Base-by-base conservation (phyloP, 1,140 invertebrate genomes). In the Drosophila triauraria region DNA sequence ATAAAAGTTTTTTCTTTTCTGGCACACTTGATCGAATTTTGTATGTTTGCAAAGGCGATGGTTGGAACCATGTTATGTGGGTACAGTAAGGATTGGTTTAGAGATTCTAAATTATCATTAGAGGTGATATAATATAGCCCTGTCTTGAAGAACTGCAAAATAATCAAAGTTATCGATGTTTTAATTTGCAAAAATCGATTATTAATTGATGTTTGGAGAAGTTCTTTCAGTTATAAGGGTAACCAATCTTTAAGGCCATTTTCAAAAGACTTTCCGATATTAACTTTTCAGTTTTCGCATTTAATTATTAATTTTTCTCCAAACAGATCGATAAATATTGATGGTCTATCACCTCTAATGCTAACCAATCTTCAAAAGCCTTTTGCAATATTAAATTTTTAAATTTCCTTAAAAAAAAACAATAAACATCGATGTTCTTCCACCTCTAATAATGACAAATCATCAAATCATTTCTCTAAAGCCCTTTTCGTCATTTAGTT, bases 1-100 rank as follows among this genome's bases (percentile, higher is more conserved):
- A 74, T 57, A 71, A 64, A 84, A 84, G 58, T 80, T 83, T 60
- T 75, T 20, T 68, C 20, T 50, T 67, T 86, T 57, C 81, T 86
- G 82, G 78, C 81, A 85, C 58, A 77, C 65, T 83, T 79, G 65
- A 59, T 63, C 58, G 30, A 15, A 25, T 42, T 25, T 35, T 38
- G 38, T 27, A 65, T 56, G 51, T 23, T 12, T 12, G 43, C 27
- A 27, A 6, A 32, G 58, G 15, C 35, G 6, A 20, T 42, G 30
- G 35, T 4, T 17, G 43, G n/a, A 40, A 32, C 17, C 27, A 20
- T 53, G 30, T 17, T 17, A 32, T 30, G 25, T n/a, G 15, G 5
- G 15, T 27, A 67, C 59, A 67, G 63, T 64, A 62, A 12, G 6
- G 9, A 8, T 17, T 32, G 10, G 4, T 6, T 51, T 12, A 3